These are phyloP conservation scores for Heterodera schachtii DNA, from an alignment of 1,140 invertebrate species.

Conservation along the genomic window DNA sequence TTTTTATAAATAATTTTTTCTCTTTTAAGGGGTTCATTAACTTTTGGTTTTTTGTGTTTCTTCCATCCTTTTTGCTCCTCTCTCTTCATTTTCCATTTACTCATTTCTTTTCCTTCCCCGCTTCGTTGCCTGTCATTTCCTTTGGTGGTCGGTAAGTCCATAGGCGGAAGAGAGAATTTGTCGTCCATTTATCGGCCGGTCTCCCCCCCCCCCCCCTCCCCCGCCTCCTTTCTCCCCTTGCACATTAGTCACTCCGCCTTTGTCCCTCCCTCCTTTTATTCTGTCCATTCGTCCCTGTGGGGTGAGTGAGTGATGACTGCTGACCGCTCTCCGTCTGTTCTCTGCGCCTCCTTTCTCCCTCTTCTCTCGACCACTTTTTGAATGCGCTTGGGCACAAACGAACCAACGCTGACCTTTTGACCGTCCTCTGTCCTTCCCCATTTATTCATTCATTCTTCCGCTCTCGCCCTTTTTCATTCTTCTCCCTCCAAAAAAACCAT, in stretches of 20 bases:
- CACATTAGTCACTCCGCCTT: background rate
- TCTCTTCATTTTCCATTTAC: background rate
- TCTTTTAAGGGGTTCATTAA: background rate
- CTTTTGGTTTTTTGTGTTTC: background rate
- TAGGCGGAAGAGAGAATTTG: background rate
- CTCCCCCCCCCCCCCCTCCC: too few species aligned
- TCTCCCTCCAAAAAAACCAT: too few species aligned
- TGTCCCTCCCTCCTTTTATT: background rate
- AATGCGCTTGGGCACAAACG: slow-evolving; percentile 1
- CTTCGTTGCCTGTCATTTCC: background rate
- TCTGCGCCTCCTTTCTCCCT: background rate
- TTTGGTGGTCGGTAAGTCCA: background rate
- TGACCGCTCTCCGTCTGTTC: slow-evolving; percentile 1
- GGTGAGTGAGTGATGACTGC: slow-evolving; percentile 1
- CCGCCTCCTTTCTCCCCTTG: too few species aligned
- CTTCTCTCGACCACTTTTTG: background rate
- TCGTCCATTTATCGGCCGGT: background rate
- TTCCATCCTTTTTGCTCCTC: too few species aligned
- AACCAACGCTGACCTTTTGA: background rate
- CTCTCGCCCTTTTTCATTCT: background rate
- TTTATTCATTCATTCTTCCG: background rate
- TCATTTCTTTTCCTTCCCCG: background rate
- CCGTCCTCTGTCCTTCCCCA: background rate
- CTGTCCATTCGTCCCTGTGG: background rate
- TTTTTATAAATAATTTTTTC: background rate